phyloP scores from a whole-genome alignment of 1,140 invertebrate species.

The Episyrphus balteatus region DNA sequence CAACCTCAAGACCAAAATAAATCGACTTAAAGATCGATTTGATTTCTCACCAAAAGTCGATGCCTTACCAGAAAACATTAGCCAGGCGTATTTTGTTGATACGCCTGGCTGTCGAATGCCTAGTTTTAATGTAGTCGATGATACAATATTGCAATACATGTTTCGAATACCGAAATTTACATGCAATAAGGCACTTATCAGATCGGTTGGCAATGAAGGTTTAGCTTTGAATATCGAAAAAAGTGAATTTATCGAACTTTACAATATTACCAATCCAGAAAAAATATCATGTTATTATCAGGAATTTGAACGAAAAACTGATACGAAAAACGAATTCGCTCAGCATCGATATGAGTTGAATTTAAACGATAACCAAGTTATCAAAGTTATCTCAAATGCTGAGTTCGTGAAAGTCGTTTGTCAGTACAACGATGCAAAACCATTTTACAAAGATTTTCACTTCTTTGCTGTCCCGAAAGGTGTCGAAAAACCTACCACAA shows the following conservation, averaged over 20 bases:
- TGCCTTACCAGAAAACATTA: conserved; percentile 18
- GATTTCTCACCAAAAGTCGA: conserved; percentile 28
- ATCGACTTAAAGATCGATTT: conserved; percentile 22
- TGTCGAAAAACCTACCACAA: conserved; percentile 10
- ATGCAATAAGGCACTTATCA: conserved; percentile 36
- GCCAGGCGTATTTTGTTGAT: conserved; percentile 46
- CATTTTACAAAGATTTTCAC: conserved; percentile 55
- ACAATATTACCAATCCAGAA: conserved; percentile 40
- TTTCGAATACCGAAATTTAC: conserved; percentile 36
- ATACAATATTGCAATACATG: conserved; percentile 37
- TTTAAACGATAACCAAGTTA: conserved; percentile 34
- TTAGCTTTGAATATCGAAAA: conserved; percentile 51
- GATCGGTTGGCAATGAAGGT: conserved; percentile 8
- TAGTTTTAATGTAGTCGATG: conserved; percentile 58
- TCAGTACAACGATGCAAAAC: conserved; percentile 25
- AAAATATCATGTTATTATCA: conserved; percentile 50
- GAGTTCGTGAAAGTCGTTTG: conserved; percentile 57
- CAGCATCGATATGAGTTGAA: conserved; percentile 29
- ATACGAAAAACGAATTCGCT: conserved; percentile 34
- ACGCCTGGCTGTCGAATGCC: conserved; percentile 70
- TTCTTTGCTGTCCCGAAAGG: conserved; percentile 49
- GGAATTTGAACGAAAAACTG: conserved; percentile 43
- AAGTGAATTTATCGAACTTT: conserved; percentile 47
- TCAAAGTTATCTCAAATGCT: conserved; percentile 32
- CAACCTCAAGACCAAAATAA: conserved; percentile 26